Percentiles rank a stretch among this genome's conserved stretches.
phyloP scores from a whole-genome alignment of 2,113 vertebrate species.

The Oncorhynchus nerka region DNA sequence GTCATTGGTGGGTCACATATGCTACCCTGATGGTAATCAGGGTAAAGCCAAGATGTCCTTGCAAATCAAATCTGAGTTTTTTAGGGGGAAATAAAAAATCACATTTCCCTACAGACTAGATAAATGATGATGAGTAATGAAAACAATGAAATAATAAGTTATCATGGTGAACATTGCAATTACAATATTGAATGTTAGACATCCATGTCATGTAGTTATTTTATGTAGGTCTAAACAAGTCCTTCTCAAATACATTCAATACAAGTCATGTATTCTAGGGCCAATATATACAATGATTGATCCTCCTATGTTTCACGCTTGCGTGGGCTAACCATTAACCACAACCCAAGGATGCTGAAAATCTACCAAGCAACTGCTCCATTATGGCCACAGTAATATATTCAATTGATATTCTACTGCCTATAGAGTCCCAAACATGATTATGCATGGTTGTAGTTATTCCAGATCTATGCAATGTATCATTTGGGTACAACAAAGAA shows the following conservation, averaged over 20 bases:
- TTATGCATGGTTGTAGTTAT: constrained; percentile 42
- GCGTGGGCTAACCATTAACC: constrained; percentile 8
- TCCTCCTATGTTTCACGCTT: constrained; percentile 2
- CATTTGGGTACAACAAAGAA: constrained; percentile 30
- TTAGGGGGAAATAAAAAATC: no score
- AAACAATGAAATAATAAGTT: background rate
- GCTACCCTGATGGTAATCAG: background rate
- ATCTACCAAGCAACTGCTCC: constrained; percentile 22
- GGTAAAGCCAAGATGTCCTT: background rate
- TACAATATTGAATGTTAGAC: background rate
- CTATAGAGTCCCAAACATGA: constrained; percentile 32
- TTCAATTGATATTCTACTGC: constrained; percentile 46
- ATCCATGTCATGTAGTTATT: no score
- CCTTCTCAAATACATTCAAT: no score
- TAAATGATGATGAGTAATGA: background rate
- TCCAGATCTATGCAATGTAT: constrained; percentile 45
- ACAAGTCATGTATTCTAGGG: no score
- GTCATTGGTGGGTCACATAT: background rate
- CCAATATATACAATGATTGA: constrained; percentile 6
- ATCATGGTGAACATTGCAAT: background rate
- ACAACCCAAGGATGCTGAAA: constrained; percentile 13
- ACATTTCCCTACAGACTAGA: no score
- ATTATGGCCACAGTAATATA: constrained; percentile 32
- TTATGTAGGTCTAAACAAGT: no score
- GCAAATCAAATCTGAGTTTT: no score